Conservation (phyloP, 2,113 vertebrate species). For the Semnornis frantzii region DNA sequence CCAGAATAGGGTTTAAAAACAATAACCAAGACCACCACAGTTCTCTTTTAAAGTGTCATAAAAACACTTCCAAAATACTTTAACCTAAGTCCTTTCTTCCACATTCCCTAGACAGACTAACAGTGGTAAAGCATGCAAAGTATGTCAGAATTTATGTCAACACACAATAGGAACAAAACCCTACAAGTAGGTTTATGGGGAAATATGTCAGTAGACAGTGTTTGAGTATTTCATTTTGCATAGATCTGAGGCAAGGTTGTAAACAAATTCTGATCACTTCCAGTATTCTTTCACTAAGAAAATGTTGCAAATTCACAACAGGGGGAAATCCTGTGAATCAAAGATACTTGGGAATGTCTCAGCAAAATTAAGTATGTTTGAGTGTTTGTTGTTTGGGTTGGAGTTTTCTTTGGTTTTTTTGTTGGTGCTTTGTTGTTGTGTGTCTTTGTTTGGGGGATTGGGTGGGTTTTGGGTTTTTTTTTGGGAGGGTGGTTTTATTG, state of each 20-base stretch:
- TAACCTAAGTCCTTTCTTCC: background rate
- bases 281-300: background rate
- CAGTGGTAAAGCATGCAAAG: background rate
- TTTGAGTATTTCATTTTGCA: background rate
- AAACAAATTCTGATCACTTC: background rate
- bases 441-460: background rate
- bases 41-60: background rate
- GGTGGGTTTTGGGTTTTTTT: too few relatives aligned
- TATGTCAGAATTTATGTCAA: background rate
- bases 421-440: too few relatives aligned
- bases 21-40: background rate
- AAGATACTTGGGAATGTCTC: background rate
- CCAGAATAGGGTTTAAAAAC: background rate
- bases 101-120: background rate
- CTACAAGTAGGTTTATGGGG: background rate
- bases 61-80: background rate
- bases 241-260: background rate
- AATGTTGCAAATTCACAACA: background rate
- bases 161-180: background rate
- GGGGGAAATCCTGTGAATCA: background rate
- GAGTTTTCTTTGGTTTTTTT: background rate
- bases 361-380: background rate
- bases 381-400: background rate
- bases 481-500: too few relatives aligned
- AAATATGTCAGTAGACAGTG: background rate